Evolutionary conservation across 2,888 invertebrate species (phyloP).

Genomic region (Archips xylosteana): DNA sequence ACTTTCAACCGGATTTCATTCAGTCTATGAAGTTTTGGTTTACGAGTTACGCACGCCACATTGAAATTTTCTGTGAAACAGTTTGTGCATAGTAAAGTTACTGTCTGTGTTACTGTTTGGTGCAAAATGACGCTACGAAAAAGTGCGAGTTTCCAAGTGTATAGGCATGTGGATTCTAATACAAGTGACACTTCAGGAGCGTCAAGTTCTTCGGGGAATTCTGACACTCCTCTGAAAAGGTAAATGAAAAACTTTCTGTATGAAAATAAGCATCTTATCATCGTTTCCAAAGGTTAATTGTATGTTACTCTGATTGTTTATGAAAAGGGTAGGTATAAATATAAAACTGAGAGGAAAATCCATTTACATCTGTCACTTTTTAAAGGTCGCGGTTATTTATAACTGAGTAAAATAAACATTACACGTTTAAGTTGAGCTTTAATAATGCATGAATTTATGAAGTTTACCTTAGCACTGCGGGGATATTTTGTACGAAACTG

Average conservation of each 20-base stretch:
- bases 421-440: slow-evolving; percentile 43
- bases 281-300: background rate
- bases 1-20: slow-evolving; percentile 54
- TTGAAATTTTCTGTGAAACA: slow-evolving; percentile 41
- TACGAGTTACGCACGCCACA: slow-evolving; percentile 46
- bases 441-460: background rate
- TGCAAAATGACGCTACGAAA: slow-evolving; percentile 56
- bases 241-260: slow-evolving; percentile 49
- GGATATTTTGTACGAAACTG: background rate
- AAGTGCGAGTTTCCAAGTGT: slow-evolving; percentile 68
- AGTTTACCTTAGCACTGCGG: background rate
- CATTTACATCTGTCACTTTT: slow-evolving; percentile 16
- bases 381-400: slow-evolving; percentile 38
- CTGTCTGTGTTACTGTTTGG: background rate
- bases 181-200: slow-evolving; percentile 71
- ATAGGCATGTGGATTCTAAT: slow-evolving; percentile 60
- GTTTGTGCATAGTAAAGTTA: slow-evolving; percentile 3
- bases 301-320: background rate
- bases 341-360: background rate
- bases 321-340: background rate
- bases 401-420: slow-evolving; percentile 28
- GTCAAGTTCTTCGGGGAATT: slow-evolving; percentile 65
- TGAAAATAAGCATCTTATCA: background rate
- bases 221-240: slow-evolving; percentile 72
- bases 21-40: slow-evolving; percentile 54